A percentile compares a stretch with the other conserved stretches of the same genome.
phyloP scores from a whole-genome alignment of 1,140 invertebrate genomes.

The Apis laboriosa region DNA sequence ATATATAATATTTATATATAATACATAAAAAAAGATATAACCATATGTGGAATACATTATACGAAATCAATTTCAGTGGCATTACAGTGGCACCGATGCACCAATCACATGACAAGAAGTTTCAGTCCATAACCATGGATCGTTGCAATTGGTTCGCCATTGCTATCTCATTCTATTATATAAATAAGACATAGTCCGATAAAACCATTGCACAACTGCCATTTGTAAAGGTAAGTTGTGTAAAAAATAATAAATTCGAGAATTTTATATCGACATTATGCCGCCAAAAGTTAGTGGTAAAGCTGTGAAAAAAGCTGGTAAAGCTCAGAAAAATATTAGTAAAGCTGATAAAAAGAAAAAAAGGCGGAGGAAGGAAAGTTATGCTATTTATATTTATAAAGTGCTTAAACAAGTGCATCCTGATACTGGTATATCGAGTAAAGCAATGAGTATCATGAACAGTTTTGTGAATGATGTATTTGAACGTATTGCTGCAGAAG shows the following conservation, averaged over 20 bases:
- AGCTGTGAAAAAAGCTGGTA: conserved; percentile 79
- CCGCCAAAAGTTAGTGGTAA: conserved; percentile 76
- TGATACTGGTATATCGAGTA: conserved; percentile 85
- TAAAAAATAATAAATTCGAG: background rate
- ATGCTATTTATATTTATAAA: conserved; percentile 87
- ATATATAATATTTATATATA: too few species aligned
- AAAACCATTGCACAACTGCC: too few species aligned
- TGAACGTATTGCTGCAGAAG: conserved; percentile 86
- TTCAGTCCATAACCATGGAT: too few species aligned
- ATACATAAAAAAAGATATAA: background rate
- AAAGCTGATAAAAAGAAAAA: conserved; percentile 82
- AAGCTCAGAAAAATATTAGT: conserved; percentile 81
- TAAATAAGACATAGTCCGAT: background rate
- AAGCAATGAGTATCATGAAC: conserved; percentile 85
- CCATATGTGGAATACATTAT: background rate
- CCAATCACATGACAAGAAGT: background rate
- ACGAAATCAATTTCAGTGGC: conserved; percentile 17
- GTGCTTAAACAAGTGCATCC: conserved; percentile 87
- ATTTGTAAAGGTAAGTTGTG: too few species aligned
- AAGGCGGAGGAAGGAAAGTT: conserved; percentile 84
- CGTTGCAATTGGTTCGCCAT: background rate
- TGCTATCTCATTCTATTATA: background rate
- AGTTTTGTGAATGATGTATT: conserved; percentile 87
- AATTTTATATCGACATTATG: conserved; percentile 54
- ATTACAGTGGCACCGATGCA: background rate